A percentile compares a stretch with the other conserved stretches of the same genome.
Conservation (phyloP, 1,140 invertebrate genomes). For the Halesus radiatus region DNA sequence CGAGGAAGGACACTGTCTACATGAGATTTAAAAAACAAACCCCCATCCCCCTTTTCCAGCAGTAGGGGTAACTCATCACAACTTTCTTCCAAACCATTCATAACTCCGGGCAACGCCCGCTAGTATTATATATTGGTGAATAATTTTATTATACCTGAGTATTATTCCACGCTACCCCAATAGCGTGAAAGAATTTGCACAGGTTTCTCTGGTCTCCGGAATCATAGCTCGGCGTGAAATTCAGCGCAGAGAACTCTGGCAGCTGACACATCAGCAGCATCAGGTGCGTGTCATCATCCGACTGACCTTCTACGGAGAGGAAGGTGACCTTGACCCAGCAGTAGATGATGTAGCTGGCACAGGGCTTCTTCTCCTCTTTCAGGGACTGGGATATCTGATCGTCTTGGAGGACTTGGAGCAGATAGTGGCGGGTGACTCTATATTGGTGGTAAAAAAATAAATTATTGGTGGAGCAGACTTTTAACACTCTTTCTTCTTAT, state of each 20-base stretch:
- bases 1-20: too few relatives aligned
- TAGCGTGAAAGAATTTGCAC: slow-evolving; percentile 51
- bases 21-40: too few relatives aligned
- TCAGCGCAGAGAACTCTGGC: slow-evolving; percentile 46
- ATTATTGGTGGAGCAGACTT: too few relatives aligned
- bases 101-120: too few relatives aligned
- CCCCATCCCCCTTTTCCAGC: too few relatives aligned
- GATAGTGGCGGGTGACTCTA: slow-evolving; percentile 47
- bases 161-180: slow-evolving; percentile 48
- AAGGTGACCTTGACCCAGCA: slow-evolving; percentile 54
- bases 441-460: too few relatives aligned
- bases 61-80: too few relatives aligned
- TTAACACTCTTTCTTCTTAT: too few relatives aligned
- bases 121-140: too few relatives aligned
- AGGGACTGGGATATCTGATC: slow-evolving; percentile 46
- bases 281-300: slow-evolving; percentile 48
- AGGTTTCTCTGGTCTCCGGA: slow-evolving; percentile 49
- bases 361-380: slow-evolving; percentile 37
- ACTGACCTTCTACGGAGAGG: slow-evolving; percentile 17
- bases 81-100: too few relatives aligned
- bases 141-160: slow-evolving; percentile 33
- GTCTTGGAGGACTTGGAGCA: slow-evolving; percentile 50
- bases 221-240: slow-evolving; percentile 44
- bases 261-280: slow-evolving; percentile 50
- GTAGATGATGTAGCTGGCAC: slow-evolving; percentile 38